These are phyloP conservation scores for Gallinago stenura DNA, from an alignment of 2,797 vertebrate species.

Conservation along the genomic window DNA sequence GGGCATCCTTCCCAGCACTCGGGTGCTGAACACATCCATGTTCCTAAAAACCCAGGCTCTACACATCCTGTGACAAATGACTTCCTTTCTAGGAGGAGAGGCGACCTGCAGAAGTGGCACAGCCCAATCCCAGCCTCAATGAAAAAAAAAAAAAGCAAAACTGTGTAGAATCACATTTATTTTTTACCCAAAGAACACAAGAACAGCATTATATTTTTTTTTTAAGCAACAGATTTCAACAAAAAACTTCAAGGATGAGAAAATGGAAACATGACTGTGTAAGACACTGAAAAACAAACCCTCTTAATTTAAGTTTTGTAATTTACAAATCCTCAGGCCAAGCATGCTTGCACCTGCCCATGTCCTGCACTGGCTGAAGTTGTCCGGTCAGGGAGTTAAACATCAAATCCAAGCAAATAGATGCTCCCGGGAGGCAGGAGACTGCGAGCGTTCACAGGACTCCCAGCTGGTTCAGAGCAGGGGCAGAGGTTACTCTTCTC, in stretches of 20 bases:
- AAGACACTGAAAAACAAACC: background rate
- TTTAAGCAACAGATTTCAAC: background rate
- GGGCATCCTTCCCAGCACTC: accelerated
- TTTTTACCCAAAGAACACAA: background rate
- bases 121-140: background rate
- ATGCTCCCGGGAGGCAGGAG: background rate
- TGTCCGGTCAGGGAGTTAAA: background rate
- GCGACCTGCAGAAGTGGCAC: background rate
- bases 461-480: background rate
- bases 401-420: background rate
- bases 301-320: background rate
- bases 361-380: background rate
- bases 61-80: accelerated
- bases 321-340: background rate
- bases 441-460: accelerated
- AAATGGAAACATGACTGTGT: background rate
- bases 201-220: background rate
- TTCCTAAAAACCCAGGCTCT: no score
- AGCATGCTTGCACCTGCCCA: background rate
- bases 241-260: background rate
- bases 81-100: background rate
- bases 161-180: background rate
- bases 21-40: accelerated
- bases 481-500: background rate
- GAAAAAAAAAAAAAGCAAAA: background rate